Base-by-base conservation (phyloP, 2,113 vertebrate species). In the Odocoileus virginianus region DNA sequence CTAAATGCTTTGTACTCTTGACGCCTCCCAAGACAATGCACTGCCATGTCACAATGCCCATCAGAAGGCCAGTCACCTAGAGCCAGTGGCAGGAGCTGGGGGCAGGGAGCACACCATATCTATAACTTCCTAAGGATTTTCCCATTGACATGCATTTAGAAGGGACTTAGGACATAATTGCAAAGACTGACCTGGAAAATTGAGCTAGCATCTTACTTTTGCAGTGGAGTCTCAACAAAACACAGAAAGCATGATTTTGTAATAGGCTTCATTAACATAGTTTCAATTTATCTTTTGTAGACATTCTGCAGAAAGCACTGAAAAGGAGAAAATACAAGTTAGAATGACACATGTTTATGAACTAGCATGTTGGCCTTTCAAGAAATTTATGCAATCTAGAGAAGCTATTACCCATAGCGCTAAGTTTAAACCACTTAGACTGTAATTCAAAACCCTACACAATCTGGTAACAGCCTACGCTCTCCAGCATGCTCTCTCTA, bases 401-500 rank as follows among this genome's bases (percentile, higher is more conserved):
- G 55, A 93, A 90, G 87, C 47, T 55, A 88, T 71, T 54, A 95
- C 78, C 55, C 60, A 45, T 19, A 30, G 40, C 17, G 27, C 67
- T 92, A 94, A 79, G 19, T 95, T 92, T 96, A 94, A 97, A 87
- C 78, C 85, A 92, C 57, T 96, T 96, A 96, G 74, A 74, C 91
- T n/a, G 57, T 67, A 95, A 96, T 76, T 95, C 47, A 89, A 95
- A 97, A 60, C 92, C 54, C 33, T 52, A 71, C 2, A 17, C 47
- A 30, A 88, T 93, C 85, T 87, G 87, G 88, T 95, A 97, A 64
- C 16, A 81, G 79, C 36, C 61, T 64, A n/a, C 25, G 16, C 87
- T 95, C 82, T 88, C 88, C 47, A 81, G 55, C 21, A 52, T 96
- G 92, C 7, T 95, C 71, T 96, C 74, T 96, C 23, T 95, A 74